Evolutionary conservation across 1,140 invertebrate species (phyloP).

Genomic region (Caenorhabditis latens): DNA sequence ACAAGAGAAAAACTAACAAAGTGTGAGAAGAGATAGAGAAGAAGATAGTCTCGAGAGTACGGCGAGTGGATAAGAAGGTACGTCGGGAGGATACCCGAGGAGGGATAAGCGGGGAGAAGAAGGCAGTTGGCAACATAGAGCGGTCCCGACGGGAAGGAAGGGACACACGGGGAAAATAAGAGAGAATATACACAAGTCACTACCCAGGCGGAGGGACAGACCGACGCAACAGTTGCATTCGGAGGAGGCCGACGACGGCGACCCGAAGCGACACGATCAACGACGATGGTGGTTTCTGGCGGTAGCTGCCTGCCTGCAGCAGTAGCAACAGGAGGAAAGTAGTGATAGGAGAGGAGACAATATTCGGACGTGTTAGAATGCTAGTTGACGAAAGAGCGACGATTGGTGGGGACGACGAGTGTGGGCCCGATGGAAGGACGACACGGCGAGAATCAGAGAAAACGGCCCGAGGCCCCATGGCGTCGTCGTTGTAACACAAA

Average conservation of each 20-base stretch:
- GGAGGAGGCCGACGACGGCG: neutral
- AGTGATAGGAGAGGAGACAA: constrained; percentile 32
- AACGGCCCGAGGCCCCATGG: constrained; percentile 48
- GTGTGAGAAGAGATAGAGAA: neutral
- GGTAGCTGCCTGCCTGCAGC: constrained; percentile 23
- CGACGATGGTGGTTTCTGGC: constrained; percentile 25
- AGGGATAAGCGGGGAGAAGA: neutral
- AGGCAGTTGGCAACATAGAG: constrained; percentile 51
- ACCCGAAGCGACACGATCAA: neutral
- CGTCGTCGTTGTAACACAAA: constrained; percentile 49
- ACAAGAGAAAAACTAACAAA: constrained; percentile 6
- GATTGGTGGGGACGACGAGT: neutral
- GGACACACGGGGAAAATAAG: neutral
- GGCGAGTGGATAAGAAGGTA: neutral
- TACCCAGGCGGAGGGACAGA: constrained; percentile 5
- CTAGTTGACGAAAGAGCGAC: constrained; percentile 40
- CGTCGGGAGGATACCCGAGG: neutral
- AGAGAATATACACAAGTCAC: constrained; percentile 2
- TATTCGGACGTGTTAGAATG: constrained; percentile 51
- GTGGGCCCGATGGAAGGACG: constrained; percentile 37
- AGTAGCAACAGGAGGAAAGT: constrained; percentile 27
- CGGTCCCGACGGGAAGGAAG: constrained; percentile 32
- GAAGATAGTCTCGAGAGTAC: constrained; percentile 22
- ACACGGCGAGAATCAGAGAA: constrained; percentile 49
- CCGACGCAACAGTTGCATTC: constrained; percentile 52